These are phyloP conservation scores for Pollenia angustigena DNA, from an alignment of 2,888 invertebrate genomes.

Conservation along the genomic window DNA sequence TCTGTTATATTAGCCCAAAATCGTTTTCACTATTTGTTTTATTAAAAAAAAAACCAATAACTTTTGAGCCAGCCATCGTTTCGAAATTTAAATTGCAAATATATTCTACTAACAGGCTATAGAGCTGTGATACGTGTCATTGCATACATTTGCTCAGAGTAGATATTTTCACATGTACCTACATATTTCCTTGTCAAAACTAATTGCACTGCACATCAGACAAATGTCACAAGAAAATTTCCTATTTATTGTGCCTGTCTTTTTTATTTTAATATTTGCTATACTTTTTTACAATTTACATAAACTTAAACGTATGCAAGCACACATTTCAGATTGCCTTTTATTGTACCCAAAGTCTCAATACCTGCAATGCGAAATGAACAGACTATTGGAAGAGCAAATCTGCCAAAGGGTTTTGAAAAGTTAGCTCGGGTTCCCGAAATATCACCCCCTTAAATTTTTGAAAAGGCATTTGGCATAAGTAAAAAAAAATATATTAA, in stretches of 20 bases:
- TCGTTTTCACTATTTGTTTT: background rate
- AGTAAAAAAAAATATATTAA: no score
- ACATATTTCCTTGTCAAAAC: slow-evolving; percentile 74
- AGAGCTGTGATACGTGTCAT: slow-evolving; percentile 61
- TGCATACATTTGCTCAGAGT: slow-evolving; percentile 64
- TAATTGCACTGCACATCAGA: slow-evolving; percentile 75
- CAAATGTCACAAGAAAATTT: slow-evolving; percentile 72
- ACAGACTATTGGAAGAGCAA: no score
- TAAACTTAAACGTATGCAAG: background rate
- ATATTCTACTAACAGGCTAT: slow-evolving; percentile 52
- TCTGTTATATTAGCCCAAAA: no score
- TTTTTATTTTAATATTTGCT: slow-evolving; percentile 31
- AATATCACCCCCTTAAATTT: no score
- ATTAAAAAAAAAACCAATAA: background rate
- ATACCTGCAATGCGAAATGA: no score
- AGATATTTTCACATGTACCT: slow-evolving; percentile 65
- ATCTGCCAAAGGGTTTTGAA: no score
- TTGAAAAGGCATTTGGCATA: no score
- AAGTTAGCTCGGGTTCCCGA: no score
- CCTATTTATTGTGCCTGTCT: slow-evolving; percentile 4
- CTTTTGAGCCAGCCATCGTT: background rate
- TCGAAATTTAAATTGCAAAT: background rate
- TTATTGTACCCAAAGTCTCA: background rate
- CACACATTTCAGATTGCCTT: background rate
- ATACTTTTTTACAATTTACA: background rate